Evolutionary conservation across 1,140 invertebrate genomes (phyloP), one percentile per base, ranked within the genome.

Genomic region (Pristionchus pacificus): DNA sequence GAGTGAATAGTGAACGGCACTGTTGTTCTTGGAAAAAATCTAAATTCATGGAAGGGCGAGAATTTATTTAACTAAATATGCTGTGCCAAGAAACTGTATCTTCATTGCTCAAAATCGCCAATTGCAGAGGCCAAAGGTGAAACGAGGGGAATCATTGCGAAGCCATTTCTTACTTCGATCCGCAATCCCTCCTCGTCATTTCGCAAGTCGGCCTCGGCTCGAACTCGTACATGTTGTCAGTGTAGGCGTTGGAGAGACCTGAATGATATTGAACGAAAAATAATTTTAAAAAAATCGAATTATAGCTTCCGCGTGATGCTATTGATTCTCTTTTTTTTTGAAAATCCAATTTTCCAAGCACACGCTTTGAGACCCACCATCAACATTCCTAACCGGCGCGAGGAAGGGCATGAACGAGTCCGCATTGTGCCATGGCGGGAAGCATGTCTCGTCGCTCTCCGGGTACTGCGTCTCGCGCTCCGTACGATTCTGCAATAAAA

Each of bases 141-240:
- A n/a, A n/a, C n/a, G n/a, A n/a, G n/a, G n/a, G n/a, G n/a, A n/a
- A n/a, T n/a, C n/a, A n/a, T n/a, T 62, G 27, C 15, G 15, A 24
- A 19, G 15, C 31, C 31, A 60, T n/a, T 14, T 24, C 58, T 33
- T 60, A 81, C 77, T 80, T 71, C 14, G 80, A 82, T 10, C 78
- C 77, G 75, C 79, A 80, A 68, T 76, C 71, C 1, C 57, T 63
- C 24, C 70, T 71, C 14, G 31, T 32, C 31, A 25, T 33, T 2
- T 29, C 55, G 73, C 80, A 81, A 29, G 72, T 67, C 15, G 81
- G 80, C 57, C 80, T 64, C 61, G 81, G 78, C 25, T 73, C 79
- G 66, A 78, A 81, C 64, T 79, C 77, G 60, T 80, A 81, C 65
- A 81, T 65, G 27, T 80, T 70, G 64, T 81, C 80, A 14, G 80